Evolutionary conservation across 37 sponge, comb jelly and placozoan genomes (phyloP), one percentile per base, ranked within the genome.

Genomic region (Cladorhizidae sp.): DNA sequence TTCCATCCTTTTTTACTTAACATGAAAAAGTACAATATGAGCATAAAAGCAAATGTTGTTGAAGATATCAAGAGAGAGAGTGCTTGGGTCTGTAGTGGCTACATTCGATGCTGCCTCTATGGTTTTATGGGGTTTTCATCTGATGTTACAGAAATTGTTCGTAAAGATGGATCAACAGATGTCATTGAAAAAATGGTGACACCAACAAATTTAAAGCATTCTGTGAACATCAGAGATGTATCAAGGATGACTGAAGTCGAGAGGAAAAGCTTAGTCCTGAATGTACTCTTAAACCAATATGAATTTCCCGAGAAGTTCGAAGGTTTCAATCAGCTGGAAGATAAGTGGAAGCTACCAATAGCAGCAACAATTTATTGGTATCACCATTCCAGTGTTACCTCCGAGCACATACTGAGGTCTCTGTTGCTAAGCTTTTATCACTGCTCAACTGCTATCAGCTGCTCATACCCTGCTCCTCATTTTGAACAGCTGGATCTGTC

Each of bases 331-430:
- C 28, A 61, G 12, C 15, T 61, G 62, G 35, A 29, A 28, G 32
- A 1, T 17, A 33, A 65, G 35, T 65, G 65, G 65, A 17, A 26
- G 65, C 65, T 65, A 28, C 35, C 35, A 65, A 26, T 26, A 28
- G 65, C 65, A 26, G 31, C 65, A 65, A 35, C 35, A 17, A 65
- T 65, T 33, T 65, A 65, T 33, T 65, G 65, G 65, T 65, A 65
- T 1, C 31, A 33, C 5, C 1, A 22, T 33, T 33, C 49, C 5
- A 9, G 49, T 5, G 49, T 45, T 45, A 45, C 5, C n/a, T n/a
- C n/a, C 9, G 9, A 45, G 49, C 8, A 45, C 9, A 9, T 45
- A 9, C 49, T 45, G 49, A 45, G 9, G 49, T 12, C 8, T 45
- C 5, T 45, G 5, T 45, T 45, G 49, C 49, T 45, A 9, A 12